phyloP scores from a whole-genome alignment of 2,113 vertebrate genomes.

The Azemiops feae region DNA sequence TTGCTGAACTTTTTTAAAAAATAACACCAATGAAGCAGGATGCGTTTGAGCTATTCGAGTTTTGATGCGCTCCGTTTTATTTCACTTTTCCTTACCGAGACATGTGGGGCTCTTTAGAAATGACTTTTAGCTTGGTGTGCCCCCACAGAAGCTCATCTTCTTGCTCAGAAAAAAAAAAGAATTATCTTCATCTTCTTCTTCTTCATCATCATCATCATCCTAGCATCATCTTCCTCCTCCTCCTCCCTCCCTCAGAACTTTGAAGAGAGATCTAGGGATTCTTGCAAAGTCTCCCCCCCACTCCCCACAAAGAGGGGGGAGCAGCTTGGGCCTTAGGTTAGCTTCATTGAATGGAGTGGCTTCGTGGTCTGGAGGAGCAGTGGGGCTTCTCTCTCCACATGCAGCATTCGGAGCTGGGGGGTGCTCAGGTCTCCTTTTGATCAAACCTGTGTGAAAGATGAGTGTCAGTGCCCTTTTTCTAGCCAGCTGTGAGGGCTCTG shows the following conservation, averaged over 20 bases:
- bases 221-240: neutral
- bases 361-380: conserved; percentile 75
- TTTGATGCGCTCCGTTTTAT: neutral
- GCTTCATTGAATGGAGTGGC: conserved; percentile 85
- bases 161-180: neutral
- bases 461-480: conserved; percentile 88
- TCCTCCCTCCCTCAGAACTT: conserved; percentile 32
- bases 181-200: no score
- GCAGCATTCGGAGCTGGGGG: conserved; percentile 81
- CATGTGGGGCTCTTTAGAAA: neutral
- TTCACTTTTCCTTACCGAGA: neutral
- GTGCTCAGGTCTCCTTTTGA: conserved; percentile 90
- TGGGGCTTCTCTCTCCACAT: conserved; percentile 73
- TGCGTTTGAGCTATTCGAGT: neutral
- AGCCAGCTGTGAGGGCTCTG: conserved; percentile 90
- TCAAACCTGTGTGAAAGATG: conserved; percentile 94
- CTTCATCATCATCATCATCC: conserved; percentile 16
- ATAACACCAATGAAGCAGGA: conserved; percentile 15
- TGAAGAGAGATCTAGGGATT: conserved; percentile 60
- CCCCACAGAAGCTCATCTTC: neutral
- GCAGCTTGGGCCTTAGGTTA: conserved; percentile 65
- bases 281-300: conserved; percentile 1
- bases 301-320: conserved; percentile 5
- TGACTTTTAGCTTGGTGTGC: neutral
- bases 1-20: neutral